phyloP scores from a whole-genome alignment of 2,113 vertebrate species.

The Strix uralensis region DNA sequence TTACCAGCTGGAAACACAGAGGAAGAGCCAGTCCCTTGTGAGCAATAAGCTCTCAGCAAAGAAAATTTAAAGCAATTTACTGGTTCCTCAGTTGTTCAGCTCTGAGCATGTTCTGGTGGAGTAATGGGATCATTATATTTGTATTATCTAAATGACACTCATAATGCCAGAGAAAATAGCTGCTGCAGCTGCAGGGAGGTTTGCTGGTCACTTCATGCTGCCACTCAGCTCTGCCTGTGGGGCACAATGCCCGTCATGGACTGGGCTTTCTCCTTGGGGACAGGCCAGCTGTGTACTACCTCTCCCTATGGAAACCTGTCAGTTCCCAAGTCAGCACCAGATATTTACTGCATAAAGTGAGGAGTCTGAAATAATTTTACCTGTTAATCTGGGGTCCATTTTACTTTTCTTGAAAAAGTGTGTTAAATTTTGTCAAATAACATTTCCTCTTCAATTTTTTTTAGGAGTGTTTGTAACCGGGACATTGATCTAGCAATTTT shows the following conservation, averaged over 20 bases:
- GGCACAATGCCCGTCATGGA: no score
- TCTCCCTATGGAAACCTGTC: neutral
- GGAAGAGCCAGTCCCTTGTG: neutral
- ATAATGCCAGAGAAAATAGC: neutral
- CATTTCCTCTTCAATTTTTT: neutral
- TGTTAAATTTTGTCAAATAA: neutral
- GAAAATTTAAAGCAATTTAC: slow-evolving; percentile 31
- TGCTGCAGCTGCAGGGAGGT: neutral
- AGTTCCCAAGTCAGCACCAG: neutral
- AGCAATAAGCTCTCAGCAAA: slow-evolving; percentile 16
- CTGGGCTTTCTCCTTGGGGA: neutral
- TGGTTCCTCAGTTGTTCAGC: neutral
- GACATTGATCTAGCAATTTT: neutral
- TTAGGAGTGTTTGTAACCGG: neutral
- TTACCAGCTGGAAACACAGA: slow-evolving; percentile 19
- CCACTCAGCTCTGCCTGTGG: neutral
- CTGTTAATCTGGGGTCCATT: neutral
- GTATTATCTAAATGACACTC: slow-evolving; percentile 26
- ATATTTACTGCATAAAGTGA: neutral
- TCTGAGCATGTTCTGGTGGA: neutral
- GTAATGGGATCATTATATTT: slow-evolving; percentile 17
- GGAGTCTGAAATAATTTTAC: neutral
- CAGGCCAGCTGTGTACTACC: neutral
- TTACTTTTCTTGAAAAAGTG: neutral
- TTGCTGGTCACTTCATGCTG: neutral